These are phyloP conservation scores for Miichthys miiuy DNA, from an alignment of 2,797 vertebrate species.

Conservation along the genomic window DNA sequence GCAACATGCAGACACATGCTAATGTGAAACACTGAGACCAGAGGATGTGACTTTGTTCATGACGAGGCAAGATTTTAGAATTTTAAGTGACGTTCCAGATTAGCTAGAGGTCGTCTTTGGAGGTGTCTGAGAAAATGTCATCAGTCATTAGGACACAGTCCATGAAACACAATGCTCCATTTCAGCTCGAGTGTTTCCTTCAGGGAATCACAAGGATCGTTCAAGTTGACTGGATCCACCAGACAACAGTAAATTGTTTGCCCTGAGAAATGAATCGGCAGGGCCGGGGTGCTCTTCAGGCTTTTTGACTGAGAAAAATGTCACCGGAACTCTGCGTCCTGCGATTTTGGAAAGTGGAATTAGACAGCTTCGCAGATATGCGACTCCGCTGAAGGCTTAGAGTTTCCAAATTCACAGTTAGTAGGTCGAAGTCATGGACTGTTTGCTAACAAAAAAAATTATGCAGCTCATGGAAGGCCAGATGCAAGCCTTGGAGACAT, in stretches of 20 bases:
- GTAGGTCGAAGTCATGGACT: conserved; percentile 44
- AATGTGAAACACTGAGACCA: conserved; percentile 32
- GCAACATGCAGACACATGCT: conserved; percentile 1
- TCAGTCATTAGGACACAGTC: conserved; percentile 83
- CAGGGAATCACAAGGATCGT: conserved; percentile 78
- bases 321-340: conserved; percentile 35
- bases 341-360: conserved; percentile 20
- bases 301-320: conserved; percentile 63
- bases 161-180: conserved; percentile 81
- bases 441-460: conserved; percentile 46
- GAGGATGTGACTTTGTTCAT: conserved; percentile 50
- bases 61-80: conserved; percentile 60
- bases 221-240: conserved; percentile 76
- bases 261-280: conserved; percentile 74
- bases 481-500: conserved; percentile 43
- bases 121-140: conserved; percentile 81
- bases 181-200: conserved; percentile 80
- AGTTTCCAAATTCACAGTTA: conserved; percentile 37
- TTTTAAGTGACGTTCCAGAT: conserved; percentile 73
- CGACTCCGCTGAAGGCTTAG: not conserved
- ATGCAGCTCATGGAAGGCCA: conserved; percentile 51
- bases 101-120: conserved; percentile 71
- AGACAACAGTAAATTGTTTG: conserved; percentile 81
- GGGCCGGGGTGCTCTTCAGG: conserved; percentile 56
- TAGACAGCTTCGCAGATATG: conserved; percentile 26